Evolutionary conservation across 2,797 vertebrate species (phyloP).

Genomic region (Loris lydekkerianus): DNA sequence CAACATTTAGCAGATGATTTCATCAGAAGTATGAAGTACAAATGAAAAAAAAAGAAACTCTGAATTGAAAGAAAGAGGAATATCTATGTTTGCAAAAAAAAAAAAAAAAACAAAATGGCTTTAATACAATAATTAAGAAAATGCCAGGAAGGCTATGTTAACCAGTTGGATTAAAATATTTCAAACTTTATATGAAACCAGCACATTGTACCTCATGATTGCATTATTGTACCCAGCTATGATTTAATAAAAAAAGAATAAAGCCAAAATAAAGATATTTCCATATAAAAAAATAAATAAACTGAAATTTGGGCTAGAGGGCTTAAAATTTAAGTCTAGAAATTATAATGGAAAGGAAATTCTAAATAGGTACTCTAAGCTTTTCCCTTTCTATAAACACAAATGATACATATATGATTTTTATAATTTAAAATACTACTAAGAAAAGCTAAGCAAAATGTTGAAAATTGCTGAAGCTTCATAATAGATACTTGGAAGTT

Average conservation of each 20-base stretch:
- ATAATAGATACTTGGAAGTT: neutral
- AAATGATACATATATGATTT: neutral
- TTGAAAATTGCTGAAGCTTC: conserved; percentile 44
- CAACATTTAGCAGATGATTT: conserved; percentile 1
- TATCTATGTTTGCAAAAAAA: conserved; percentile 31
- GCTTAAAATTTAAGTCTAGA: conserved; percentile 58
- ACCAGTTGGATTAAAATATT: no score
- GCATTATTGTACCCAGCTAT: no score
- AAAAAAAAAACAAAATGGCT: neutral
- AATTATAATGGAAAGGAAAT: conserved; percentile 51
- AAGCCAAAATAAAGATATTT: no score
- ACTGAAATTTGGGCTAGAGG: neutral
- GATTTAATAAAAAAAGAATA: no score
- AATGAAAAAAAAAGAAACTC: conserved; percentile 42
- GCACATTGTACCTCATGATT: no score
- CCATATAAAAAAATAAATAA: conserved; percentile 18
- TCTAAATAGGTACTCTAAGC: neutral
- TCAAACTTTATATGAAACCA: no score
- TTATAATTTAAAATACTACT: conserved; percentile 52
- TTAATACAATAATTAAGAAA: neutral
- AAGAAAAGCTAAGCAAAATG: conserved; percentile 28
- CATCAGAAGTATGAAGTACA: neutral
- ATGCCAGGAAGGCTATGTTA: no score
- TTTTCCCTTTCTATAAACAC: conserved; percentile 1
- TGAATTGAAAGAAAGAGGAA: neutral